Evolutionary conservation across 92 coral and sea anemone species (phyloP).

Genomic region (Micromussa lordhowensis): DNA sequence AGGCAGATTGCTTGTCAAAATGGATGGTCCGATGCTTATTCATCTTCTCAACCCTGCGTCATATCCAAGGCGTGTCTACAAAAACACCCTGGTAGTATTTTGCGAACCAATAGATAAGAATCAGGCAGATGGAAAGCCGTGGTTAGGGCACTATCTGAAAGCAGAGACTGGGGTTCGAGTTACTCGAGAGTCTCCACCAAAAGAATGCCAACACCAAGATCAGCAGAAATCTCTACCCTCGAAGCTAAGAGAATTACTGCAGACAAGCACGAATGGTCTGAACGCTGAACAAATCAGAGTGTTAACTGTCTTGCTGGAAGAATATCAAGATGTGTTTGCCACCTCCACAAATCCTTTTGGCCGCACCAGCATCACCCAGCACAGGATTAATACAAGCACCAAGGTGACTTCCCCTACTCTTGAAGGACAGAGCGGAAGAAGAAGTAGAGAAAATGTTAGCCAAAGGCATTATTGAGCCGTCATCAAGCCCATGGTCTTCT

Average conservation of each 20-base stretch:
- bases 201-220: too few species aligned
- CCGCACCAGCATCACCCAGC: neutral
- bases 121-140: too few species aligned
- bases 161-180: neutral
- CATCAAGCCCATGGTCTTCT: constrained; percentile 58
- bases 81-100: neutral
- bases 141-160: neutral
- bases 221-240: neutral
- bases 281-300: neutral
- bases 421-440: constrained; percentile 6
- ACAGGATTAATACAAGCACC: constrained; percentile 29
- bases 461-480: constrained; percentile 54
- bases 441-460: constrained; percentile 35
- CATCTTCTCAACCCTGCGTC: neutral
- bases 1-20: too few species aligned
- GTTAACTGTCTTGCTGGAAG: neutral
- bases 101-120: neutral
- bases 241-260: neutral
- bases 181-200: neutral
- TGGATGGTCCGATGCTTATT: neutral
- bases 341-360: neutral
- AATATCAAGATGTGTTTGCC: constrained; percentile 4
- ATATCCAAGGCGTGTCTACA: neutral
- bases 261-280: neutral
- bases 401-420: constrained; percentile 42